Percentiles rank a stretch among this genome's conserved stretches.
Evolutionary conservation across 2,113 vertebrate species (phyloP).

Genomic region (Apodemus speciosus): DNA sequence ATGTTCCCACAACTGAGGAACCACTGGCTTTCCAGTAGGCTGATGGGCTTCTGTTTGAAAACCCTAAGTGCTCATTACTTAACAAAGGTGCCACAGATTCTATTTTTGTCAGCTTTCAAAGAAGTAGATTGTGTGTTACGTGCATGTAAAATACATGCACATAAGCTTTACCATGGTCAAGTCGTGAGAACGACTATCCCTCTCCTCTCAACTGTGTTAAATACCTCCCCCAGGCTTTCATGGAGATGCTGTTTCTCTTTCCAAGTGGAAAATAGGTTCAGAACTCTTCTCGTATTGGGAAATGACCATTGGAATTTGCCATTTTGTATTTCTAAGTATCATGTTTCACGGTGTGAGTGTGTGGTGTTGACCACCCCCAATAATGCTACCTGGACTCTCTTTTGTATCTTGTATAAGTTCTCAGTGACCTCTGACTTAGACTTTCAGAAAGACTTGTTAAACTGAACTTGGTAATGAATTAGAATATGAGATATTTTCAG

Average conservation of each 20-base stretch:
- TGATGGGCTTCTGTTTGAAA: background rate
- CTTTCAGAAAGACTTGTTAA: background rate
- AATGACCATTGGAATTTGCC: background rate
- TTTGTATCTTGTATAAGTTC: background rate
- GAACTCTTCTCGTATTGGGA: background rate
- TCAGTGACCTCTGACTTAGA: background rate
- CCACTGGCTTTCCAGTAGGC: background rate
- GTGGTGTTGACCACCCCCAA: background rate
- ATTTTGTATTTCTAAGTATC: slow-evolving; percentile 22
- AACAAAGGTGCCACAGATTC: background rate
- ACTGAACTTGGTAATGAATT: background rate
- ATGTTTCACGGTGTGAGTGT: background rate
- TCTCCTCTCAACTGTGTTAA: background rate
- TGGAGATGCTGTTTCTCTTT: background rate
- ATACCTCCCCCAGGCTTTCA: background rate
- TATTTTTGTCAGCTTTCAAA: slow-evolving; percentile 2
- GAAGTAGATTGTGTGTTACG: background rate
- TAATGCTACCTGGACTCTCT: background rate
- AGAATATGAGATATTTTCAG: background rate
- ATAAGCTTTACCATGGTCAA: background rate
- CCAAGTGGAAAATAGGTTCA: background rate
- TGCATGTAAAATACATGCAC: background rate
- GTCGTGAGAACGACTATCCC: background rate
- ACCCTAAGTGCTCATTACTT: background rate
- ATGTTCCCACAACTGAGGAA: background rate